These are phyloP conservation scores for Lysandra coridon DNA, from an alignment of 2,888 invertebrate genomes.

Conservation along the genomic window DNA sequence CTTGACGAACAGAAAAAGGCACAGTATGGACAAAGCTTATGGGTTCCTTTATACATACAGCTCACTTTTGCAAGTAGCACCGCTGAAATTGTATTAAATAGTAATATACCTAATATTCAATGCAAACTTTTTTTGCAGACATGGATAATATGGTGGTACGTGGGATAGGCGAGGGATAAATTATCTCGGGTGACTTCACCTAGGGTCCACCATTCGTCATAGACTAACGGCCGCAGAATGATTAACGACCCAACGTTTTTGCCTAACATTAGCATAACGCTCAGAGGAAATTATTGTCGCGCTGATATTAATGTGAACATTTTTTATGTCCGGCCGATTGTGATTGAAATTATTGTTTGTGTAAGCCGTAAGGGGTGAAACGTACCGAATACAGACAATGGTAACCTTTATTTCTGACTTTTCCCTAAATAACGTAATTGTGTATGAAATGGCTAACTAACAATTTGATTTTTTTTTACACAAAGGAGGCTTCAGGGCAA, in stretches of 20 bases:
- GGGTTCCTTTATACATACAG: too few species aligned
- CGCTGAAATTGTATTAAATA: too few species aligned
- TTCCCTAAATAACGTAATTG: too few species aligned
- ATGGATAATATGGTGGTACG: constrained; percentile 29
- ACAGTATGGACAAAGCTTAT: too few species aligned
- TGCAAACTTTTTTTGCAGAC: background rate
- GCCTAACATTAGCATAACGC: constrained; percentile 1
- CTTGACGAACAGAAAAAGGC: too few species aligned
- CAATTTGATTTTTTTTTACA: too few species aligned
- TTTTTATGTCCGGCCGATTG: background rate
- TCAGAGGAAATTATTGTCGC: background rate
- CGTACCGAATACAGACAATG: background rate
- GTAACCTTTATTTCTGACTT: too few species aligned
- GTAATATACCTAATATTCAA: too few species aligned
- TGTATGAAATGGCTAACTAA: too few species aligned
- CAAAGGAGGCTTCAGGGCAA: too few species aligned
- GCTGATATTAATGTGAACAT: background rate
- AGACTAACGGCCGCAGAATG: constrained; percentile 44
- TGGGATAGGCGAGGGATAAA: constrained; percentile 48
- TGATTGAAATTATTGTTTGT: background rate
- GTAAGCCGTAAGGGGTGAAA: background rate
- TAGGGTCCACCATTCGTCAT: constrained; percentile 56
- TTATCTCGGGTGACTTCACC: constrained; percentile 60
- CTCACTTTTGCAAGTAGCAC: too few species aligned
- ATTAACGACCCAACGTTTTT: background rate